phyloP scores from a whole-genome alignment of 2,797 vertebrate species.

The Prunella strophiata region DNA sequence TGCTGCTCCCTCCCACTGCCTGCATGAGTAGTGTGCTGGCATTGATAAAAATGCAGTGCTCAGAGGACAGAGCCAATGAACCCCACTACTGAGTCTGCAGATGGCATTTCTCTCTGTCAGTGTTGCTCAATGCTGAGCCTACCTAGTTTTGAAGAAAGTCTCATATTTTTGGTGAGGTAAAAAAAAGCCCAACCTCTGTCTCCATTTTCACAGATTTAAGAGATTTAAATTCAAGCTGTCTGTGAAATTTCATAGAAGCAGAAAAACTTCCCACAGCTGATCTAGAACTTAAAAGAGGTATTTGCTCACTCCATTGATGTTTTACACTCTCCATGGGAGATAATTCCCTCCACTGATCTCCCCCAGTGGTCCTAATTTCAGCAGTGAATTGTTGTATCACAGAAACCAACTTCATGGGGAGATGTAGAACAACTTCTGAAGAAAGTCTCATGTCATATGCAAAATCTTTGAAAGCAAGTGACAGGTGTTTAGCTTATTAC shows the following conservation, averaged over 20 bases:
- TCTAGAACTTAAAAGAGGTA: conserved; percentile 25
- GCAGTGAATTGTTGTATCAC: neutral
- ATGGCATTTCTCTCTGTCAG: neutral
- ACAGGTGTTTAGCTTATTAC: neutral
- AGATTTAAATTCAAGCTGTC: conserved; percentile 9
- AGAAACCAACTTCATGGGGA: neutral
- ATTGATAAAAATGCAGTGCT: neutral
- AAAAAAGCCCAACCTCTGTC: neutral
- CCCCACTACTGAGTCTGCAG: neutral
- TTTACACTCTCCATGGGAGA: conserved; percentile 26
- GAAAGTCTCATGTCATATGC: neutral
- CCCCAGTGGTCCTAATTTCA: conserved; percentile 35
- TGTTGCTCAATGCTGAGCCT: neutral
- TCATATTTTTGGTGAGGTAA: neutral
- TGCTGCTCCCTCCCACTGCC: neutral
- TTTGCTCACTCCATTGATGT: conserved; percentile 28
- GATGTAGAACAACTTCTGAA: neutral
- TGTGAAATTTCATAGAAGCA: neutral
- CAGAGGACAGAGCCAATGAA: neutral
- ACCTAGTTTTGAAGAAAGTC: neutral
- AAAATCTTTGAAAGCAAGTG: conserved; percentile 10
- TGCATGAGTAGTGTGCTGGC: neutral
- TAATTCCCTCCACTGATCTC: conserved; percentile 42
- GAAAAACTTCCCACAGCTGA: conserved; percentile 29
- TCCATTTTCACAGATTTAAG: neutral